phyloP scores from a whole-genome alignment of 2,888 invertebrate species.

The Callyntrura sp. region DNA sequence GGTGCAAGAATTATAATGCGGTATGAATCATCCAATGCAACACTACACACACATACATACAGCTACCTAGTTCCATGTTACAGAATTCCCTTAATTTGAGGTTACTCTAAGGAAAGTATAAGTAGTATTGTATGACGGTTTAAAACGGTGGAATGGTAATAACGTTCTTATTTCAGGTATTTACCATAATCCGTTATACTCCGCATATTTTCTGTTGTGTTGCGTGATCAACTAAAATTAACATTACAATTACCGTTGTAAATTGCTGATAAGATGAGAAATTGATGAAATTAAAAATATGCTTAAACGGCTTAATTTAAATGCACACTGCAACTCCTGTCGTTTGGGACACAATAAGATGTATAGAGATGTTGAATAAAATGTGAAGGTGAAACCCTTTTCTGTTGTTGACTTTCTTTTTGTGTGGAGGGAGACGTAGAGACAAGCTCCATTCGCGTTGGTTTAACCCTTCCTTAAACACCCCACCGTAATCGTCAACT shows the following conservation, averaged over 20 bases:
- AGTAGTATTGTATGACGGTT: too few species aligned
- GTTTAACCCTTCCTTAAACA: background rate
- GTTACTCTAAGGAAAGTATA: too few species aligned
- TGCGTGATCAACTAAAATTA: slow-evolving; percentile 16
- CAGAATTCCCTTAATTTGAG: too few species aligned
- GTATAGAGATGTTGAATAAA: slow-evolving; percentile 11
- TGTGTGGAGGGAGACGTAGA: background rate
- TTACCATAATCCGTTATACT: background rate
- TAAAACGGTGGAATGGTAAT: background rate
- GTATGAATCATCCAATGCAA: too few species aligned
- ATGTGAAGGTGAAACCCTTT: background rate
- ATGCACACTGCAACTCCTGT: background rate
- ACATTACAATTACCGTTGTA: background rate
- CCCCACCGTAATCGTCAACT: slow-evolving; percentile 46
- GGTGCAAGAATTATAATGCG: too few species aligned
- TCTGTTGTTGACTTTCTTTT: background rate
- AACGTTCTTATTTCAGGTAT: background rate
- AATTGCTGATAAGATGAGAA: slow-evolving; percentile 21
- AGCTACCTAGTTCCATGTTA: too few species aligned
- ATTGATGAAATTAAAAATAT: slow-evolving; percentile 25
- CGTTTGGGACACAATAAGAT: slow-evolving; percentile 27
- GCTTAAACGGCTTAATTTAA: slow-evolving; percentile 1
- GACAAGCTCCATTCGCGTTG: background rate
- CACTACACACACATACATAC: too few species aligned
- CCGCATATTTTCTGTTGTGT: background rate